Evolutionary conservation across 2,888 invertebrate genomes (phyloP), one percentile per base, ranked within the genome.

Genomic region (Mesochorus sp.): DNA sequence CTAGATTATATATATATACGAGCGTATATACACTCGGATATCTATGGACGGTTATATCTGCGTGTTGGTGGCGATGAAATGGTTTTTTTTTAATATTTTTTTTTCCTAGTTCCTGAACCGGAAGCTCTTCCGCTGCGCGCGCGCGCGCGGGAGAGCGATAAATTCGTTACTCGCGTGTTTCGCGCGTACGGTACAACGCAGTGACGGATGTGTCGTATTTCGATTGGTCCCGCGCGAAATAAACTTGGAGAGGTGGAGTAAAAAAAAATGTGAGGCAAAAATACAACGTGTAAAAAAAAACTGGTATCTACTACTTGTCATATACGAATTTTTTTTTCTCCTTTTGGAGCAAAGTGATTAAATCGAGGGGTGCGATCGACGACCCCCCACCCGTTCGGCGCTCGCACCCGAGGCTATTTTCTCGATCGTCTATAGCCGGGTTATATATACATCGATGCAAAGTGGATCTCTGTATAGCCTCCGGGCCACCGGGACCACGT

Each of bases 191-290:
- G 62, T 24, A 39, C 21, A 83, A 81, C 82, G 67, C 76, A 66
- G 70, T 86, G 85, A 87, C 83, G 84, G 83, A 85, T 82, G 82
- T 81, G 84, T 81, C 84, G 83, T 86, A 87, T 86, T 88, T 88
- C 88, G 86, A 88, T 87, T 84, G 87, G 57, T 77, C 74, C 83
- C 71, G 44, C 53, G 51, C 34, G 75, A 72, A 72, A 53, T 64
- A 31, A 57, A 24, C 57, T n/a, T 51, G 39, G 26, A 12, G 61
- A 44, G 31, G 42, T 34, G 47, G 10, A 37, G 17, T 28, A 17
- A 19, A 61, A 49, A 70, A 67, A 49, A 31, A 17, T 0, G 28
- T 17, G 42, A 14, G 74, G 47, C 24, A 70, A 62, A 62, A 68
- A 61, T 44, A 21, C 37, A 75, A 37, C 26, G 17, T 28, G 47